Conservation (phyloP, 2,888 invertebrate species). For the Blastobasis lacticolella region DNA sequence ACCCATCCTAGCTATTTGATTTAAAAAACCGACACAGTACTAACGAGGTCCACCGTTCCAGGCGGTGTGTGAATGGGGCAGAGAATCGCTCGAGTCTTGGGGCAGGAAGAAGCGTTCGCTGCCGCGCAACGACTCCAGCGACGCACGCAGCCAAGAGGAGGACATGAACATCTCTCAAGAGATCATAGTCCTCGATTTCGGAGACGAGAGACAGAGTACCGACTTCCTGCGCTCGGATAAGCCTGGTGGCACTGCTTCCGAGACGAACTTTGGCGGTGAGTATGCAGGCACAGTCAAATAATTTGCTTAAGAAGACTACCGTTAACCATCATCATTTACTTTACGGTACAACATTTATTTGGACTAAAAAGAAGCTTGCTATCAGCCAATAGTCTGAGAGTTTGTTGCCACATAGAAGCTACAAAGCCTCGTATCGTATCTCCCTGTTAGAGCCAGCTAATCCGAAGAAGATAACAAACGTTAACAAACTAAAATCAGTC, state of each 20-base stretch:
- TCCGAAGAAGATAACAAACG: too few species aligned
- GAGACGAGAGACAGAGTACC: constrained; percentile 87
- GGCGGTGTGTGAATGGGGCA: constrained; percentile 94
- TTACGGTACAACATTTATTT: too few species aligned
- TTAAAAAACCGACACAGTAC: too few species aligned
- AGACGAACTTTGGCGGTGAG: constrained; percentile 83
- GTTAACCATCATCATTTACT: too few species aligned
- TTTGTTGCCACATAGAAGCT: too few species aligned
- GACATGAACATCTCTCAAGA: constrained; percentile 96
- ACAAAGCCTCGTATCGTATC: too few species aligned
- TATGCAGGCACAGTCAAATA: not conserved
- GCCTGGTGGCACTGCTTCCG: constrained; percentile 74
- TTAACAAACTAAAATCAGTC: too few species aligned
- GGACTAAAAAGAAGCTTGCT: too few species aligned
- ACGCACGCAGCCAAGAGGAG: constrained; percentile 79
- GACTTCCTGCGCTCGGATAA: constrained; percentile 86
- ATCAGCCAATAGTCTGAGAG: too few species aligned
- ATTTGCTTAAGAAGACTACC: too few species aligned
- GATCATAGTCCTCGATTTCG: constrained; percentile 93
- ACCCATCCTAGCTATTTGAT: too few species aligned
- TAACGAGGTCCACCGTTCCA: constrained; percentile 34
- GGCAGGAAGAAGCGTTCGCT: constrained; percentile 89
- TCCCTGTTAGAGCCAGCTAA: too few species aligned
- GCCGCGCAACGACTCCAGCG: constrained; percentile 73
- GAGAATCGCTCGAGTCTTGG: constrained; percentile 92